phyloP scores from a whole-genome alignment of 2,888 invertebrate genomes.

The Hololepta plana region DNA sequence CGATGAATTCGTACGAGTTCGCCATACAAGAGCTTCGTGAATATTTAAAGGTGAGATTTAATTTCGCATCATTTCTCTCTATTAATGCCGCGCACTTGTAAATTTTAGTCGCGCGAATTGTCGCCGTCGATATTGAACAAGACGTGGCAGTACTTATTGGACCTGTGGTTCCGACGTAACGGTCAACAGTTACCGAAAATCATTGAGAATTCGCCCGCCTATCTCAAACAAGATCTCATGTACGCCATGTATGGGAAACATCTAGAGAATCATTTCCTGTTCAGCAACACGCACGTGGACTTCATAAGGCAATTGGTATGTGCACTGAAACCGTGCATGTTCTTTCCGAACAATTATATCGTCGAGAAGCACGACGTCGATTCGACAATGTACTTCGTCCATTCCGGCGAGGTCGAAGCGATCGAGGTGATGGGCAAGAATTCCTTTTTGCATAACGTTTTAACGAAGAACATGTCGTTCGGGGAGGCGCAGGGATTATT shows the following conservation, averaged over 20 bases:
- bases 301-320: slow-evolving; percentile 30
- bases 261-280: slow-evolving; percentile 30
- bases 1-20: too few relatives aligned
- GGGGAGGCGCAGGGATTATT: slow-evolving; percentile 13
- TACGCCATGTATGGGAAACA: slow-evolving; percentile 31
- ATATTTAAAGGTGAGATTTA: too few relatives aligned
- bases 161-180: slow-evolving; percentile 33
- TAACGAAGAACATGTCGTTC: slow-evolving; percentile 11
- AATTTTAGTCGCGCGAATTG: slow-evolving; percentile 11
- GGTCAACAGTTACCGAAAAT: slow-evolving; percentile 28
- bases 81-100: too few relatives aligned
- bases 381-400: slow-evolving; percentile 34
- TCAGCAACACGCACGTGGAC: slow-evolving; percentile 29
- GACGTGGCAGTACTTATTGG: slow-evolving; percentile 33
- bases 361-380: slow-evolving; percentile 34
- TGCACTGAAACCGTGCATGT: slow-evolving; percentile 31
- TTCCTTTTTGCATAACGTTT: slow-evolving; percentile 4
- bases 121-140: slow-evolving; percentile 24
- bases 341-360: slow-evolving; percentile 33
- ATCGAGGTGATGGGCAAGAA: slow-evolving; percentile 8
- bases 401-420: slow-evolving; percentile 29
- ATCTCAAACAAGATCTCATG: slow-evolving; percentile 26
- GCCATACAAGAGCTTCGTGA: too few relatives aligned
- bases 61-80: background rate
- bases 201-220: slow-evolving; percentile 11